A percentile compares a stretch with the other conserved stretches of the same genome.
These are phyloP conservation scores for Bradysia coprophila DNA, from an alignment of 1,140 invertebrate species.

Conservation along the genomic window DNA sequence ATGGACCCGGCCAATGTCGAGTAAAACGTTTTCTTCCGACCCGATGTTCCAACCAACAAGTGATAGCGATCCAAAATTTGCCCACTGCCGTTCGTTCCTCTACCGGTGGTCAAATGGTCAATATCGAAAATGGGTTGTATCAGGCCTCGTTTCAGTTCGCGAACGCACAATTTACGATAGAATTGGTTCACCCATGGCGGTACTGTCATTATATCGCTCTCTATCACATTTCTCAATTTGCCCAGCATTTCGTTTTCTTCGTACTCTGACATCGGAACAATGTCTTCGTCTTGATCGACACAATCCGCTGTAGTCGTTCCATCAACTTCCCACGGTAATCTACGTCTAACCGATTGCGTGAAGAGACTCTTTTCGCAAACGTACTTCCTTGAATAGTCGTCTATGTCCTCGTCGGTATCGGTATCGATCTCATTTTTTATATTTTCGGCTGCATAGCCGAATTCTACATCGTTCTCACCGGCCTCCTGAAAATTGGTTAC, in stretches of 20 bases:
- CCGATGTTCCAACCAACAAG: conserved; percentile 9
- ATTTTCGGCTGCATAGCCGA: not conserved
- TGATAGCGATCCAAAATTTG: conserved; percentile 22
- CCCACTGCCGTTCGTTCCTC: not conserved
- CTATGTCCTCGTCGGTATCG: conserved; percentile 4
- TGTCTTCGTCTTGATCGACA: conserved; percentile 7
- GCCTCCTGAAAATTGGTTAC: conserved; percentile 16
- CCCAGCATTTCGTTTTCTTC: conserved; percentile 35
- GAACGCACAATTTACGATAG: conserved; percentile 36
- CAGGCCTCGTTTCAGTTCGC: conserved; percentile 37
- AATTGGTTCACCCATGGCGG: conserved; percentile 25
- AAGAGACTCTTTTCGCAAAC: conserved; percentile 12
- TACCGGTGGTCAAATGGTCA: conserved; percentile 14
- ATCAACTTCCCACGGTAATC: conserved; percentile 15
- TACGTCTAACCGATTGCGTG: conserved; percentile 10
- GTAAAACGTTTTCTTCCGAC: conserved; percentile 9
- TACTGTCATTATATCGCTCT: conserved; percentile 6
- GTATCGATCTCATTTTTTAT: not conserved
- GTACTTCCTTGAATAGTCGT: conserved; percentile 1
- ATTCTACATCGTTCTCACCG: conserved; percentile 3
- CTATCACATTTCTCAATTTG: conserved; percentile 17
- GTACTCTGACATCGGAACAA: conserved; percentile 29
- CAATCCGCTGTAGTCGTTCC: conserved; percentile 3
- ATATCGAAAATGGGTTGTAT: conserved; percentile 35
- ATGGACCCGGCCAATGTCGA: conserved; percentile 12